phyloP scores from a whole-genome alignment of 2,113 vertebrate species.

The Turnix velox region DNA sequence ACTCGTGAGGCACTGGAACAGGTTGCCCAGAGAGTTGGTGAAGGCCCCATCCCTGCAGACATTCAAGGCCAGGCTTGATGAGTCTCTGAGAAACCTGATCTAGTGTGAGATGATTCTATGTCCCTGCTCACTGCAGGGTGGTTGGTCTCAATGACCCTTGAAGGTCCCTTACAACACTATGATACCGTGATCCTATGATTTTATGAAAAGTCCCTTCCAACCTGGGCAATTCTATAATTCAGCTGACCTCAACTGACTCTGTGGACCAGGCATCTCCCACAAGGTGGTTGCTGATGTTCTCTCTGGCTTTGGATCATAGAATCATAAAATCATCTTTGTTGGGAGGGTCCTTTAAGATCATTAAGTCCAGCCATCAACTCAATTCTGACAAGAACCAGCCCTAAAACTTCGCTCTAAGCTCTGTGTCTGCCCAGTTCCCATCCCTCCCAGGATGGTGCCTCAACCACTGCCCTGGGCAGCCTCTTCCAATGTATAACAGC shows the following conservation, averaged over 20 bases:
- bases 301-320: background rate
- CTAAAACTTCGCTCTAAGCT: background rate
- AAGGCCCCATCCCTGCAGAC: too few species aligned
- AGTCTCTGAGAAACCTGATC: too few species aligned
- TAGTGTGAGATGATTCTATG: too few species aligned
- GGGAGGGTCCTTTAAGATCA: background rate
- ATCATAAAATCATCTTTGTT: background rate
- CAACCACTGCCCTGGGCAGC: background rate
- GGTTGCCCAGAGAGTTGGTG: too few species aligned
- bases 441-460: background rate
- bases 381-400: background rate
- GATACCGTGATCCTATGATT: too few species aligned
- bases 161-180: too few species aligned
- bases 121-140: too few species aligned
- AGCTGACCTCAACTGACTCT: fast-evolving
- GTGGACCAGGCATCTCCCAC: fast-evolving
- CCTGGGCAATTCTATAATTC: too few species aligned
- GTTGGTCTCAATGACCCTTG: too few species aligned
- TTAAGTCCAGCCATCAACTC: background rate
- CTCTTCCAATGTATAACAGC: background rate
- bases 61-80: too few species aligned
- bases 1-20: too few species aligned
- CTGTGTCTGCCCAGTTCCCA: background rate
- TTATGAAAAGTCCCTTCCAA: too few species aligned
- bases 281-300: background rate